These are phyloP conservation scores for Gorsachius goisagi DNA, from an alignment of 2,113 vertebrate species.

Conservation along the genomic window DNA sequence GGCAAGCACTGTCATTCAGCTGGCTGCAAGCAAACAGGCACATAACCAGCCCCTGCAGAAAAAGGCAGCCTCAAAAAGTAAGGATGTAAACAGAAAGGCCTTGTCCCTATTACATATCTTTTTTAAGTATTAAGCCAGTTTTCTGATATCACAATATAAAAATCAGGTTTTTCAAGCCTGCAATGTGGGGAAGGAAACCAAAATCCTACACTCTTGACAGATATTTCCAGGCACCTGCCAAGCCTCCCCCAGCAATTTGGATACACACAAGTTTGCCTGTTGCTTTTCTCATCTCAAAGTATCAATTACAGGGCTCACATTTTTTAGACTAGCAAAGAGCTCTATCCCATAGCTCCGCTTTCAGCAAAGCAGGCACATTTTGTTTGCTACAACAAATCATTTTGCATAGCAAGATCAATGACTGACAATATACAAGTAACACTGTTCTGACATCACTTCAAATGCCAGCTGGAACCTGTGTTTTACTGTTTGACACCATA, in stretches of 20 bases:
- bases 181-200: not conserved
- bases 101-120: not conserved
- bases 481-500: not conserved
- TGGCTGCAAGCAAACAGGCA: not conserved
- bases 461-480: not conserved
- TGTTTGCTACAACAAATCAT: not conserved
- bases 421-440: not conserved
- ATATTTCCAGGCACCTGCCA: not conserved
- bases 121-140: not conserved
- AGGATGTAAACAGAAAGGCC: not conserved
- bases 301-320: not conserved
- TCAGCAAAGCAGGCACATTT: not conserved
- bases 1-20: not conserved
- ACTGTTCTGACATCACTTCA: not conserved
- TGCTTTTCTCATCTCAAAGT: not conserved
- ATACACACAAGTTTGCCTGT: not conserved
- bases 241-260: not conserved
- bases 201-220: not conserved
- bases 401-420: not conserved
- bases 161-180: not conserved
- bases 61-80: not conserved
- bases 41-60: not conserved
- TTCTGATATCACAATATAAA: not conserved
- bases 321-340: not conserved
- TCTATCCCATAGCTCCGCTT: not conserved